Evolutionary conservation across 2,113 vertebrate species (phyloP).

Genomic region (Mustela lutreola): DNA sequence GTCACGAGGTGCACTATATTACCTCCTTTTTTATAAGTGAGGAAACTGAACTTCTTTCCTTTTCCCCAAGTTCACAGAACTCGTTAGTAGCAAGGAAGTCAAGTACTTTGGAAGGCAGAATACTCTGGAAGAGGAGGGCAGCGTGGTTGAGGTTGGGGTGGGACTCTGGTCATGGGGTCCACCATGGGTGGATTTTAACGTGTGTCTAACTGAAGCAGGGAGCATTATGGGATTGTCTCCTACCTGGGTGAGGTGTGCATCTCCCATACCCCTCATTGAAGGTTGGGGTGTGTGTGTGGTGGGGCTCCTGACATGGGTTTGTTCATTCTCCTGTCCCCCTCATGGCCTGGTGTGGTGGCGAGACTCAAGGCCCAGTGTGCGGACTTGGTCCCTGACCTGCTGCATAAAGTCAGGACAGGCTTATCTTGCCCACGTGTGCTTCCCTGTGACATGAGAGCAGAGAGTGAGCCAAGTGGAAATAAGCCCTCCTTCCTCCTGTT

Average conservation of each 20-base stretch:
- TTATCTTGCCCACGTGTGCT: background rate
- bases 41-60: background rate
- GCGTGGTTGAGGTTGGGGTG: background rate
- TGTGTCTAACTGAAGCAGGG: background rate
- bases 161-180: fast-evolving
- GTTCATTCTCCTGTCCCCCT: background rate
- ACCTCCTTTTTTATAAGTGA: background rate
- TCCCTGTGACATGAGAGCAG: background rate
- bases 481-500: background rate
- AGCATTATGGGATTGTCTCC: background rate
- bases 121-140: background rate
- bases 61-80: background rate
- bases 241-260: background rate
- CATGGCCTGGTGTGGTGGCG: fast-evolving
- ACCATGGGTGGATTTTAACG: background rate
- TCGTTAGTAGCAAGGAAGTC: background rate
- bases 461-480: background rate
- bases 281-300: background rate
- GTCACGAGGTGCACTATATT: background rate
- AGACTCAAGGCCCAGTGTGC: background rate
- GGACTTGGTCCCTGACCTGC: background rate
- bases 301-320: background rate
- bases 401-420: background rate
- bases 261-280: background rate
- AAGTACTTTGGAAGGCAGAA: background rate